Evolutionary conservation across 1,140 invertebrate genomes (phyloP).

Genomic region (Vanessa atalanta): DNA sequence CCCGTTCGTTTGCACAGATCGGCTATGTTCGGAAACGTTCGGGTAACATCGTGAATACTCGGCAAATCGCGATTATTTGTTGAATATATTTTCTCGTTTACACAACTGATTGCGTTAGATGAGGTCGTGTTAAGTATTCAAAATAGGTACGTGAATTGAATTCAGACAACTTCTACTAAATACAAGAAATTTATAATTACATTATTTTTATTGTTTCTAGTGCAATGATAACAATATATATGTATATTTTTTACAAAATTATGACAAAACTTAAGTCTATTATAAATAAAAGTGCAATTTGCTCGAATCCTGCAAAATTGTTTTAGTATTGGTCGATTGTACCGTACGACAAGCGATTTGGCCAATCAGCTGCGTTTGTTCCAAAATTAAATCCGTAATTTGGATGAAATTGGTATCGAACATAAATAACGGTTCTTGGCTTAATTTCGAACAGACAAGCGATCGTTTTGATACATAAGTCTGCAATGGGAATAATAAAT

Average conservation of each 20-base stretch:
- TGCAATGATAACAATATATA: no score
- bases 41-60: conserved; percentile 34
- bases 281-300: not conserved
- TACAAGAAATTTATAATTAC: no score
- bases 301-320: not conserved
- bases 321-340: conserved; percentile 8
- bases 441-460: conserved; percentile 54
- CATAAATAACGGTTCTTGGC: conserved; percentile 35
- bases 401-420: conserved; percentile 32
- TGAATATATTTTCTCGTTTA: conserved; percentile 68
- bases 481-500: conserved; percentile 53
- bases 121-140: conserved; percentile 50
- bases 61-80: conserved; percentile 49
- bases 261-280: not conserved
- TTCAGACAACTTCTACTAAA: not conserved
- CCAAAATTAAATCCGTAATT: conserved; percentile 42
- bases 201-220: no score
- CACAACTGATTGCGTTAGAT: conserved; percentile 64
- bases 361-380: conserved; percentile 24
- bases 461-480: conserved; percentile 53
- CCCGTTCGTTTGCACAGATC: conserved; percentile 57
- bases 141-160: conserved; percentile 23
- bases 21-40: conserved; percentile 43
- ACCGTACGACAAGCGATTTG: conserved; percentile 2
- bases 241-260: not conserved